phyloP scores from a whole-genome alignment of 2,797 vertebrate species.

The Merluccius polli region DNA sequence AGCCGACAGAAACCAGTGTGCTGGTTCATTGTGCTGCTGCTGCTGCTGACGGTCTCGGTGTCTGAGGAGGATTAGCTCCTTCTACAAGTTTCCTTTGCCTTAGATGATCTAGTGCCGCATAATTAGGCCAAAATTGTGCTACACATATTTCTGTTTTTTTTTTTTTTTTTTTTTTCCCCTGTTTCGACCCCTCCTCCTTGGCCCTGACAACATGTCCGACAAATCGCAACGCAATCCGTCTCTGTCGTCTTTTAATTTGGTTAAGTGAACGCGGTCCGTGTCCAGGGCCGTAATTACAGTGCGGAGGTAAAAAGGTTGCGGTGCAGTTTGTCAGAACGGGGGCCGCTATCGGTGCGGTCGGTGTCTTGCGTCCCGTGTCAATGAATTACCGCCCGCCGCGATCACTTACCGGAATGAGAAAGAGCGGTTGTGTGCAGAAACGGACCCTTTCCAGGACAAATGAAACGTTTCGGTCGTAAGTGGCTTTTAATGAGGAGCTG shows the following conservation, averaged over 20 bases:
- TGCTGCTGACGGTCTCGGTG: constrained; percentile 28
- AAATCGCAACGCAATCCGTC: constrained; percentile 22
- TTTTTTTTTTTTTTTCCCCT: too few relatives aligned
- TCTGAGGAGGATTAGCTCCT: constrained; percentile 47
- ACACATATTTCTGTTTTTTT: not conserved
- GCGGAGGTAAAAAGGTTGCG: constrained; percentile 51
- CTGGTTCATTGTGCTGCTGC: constrained; percentile 47
- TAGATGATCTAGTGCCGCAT: constrained; percentile 16
- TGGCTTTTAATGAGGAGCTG: constrained; percentile 60
- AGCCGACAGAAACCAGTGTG: constrained; percentile 41
- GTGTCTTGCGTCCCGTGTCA: constrained; percentile 5
- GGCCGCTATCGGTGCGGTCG: constrained; percentile 22
- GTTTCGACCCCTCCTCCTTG: constrained; percentile 8
- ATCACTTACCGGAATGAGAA: constrained; percentile 59
- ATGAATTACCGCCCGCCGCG: constrained; percentile 39
- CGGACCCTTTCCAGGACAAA: constrained; percentile 23
- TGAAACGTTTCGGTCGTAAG: constrained; percentile 45
- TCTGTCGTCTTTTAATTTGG: constrained; percentile 47
- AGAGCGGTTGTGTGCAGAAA: constrained; percentile 25
- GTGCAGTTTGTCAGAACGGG: constrained; percentile 37
- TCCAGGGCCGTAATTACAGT: constrained; percentile 42
- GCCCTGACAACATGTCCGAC: constrained; percentile 10
- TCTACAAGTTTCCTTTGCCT: constrained; percentile 28
- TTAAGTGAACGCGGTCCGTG: constrained; percentile 46
- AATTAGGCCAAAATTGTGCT: not conserved